These are phyloP conservation scores for Amphipoea oculea DNA, from an alignment of 2,888 invertebrate species.

Conservation along the genomic window DNA sequence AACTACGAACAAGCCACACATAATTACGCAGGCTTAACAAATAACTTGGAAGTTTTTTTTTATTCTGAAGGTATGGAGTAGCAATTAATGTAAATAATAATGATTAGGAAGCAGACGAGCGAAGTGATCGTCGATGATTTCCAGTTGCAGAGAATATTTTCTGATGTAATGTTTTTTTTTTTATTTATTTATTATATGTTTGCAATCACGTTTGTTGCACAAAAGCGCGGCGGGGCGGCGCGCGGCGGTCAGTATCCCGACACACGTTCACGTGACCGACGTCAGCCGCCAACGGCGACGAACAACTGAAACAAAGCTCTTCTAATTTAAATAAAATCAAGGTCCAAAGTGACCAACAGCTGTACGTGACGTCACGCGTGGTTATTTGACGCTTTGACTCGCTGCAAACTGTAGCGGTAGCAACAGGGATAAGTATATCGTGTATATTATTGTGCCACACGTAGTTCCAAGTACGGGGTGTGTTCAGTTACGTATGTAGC, in stretches of 20 bases:
- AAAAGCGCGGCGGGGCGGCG: neutral
- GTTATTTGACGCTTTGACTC: neutral
- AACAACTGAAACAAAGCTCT: neutral
- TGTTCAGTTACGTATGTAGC: neutral
- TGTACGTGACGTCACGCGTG: neutral
- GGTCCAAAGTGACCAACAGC: neutral
- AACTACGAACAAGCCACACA: slow-evolving; percentile 1
- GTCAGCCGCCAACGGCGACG: neutral
- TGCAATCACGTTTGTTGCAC: no score
- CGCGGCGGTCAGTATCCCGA: neutral
- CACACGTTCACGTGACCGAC: neutral
- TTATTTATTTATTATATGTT: neutral
- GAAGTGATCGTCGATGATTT: neutral
- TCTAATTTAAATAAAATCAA: neutral
- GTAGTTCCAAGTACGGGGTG: neutral
- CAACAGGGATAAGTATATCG: neutral
- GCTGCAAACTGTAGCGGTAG: neutral
- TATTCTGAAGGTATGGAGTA: neutral
- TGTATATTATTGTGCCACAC: neutral
- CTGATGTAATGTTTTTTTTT: neutral
- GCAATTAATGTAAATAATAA: neutral
- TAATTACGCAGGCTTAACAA: neutral
- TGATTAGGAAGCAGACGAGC: neutral
- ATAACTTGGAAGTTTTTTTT: neutral
- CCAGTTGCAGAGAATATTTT: neutral